Evolutionary conservation across 30 jellyfish, hydroid and myxozoan species (phyloP).

Genomic region (Sanderia malayensis): DNA sequence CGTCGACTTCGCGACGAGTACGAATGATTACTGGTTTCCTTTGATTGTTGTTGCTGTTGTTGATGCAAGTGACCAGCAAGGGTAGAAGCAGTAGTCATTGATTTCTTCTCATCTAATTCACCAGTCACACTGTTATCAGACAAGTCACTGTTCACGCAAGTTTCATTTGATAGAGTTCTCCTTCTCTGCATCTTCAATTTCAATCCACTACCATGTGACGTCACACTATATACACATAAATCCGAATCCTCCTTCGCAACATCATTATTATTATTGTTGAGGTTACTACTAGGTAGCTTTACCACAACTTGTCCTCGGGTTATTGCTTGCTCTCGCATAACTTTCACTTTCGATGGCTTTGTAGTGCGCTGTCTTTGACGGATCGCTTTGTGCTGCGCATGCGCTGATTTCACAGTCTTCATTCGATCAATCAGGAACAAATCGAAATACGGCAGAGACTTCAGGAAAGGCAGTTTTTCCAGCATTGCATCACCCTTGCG

Average conservation of each 20-base stretch:
- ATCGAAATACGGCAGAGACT: slow-evolving; percentile 72
- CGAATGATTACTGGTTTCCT: no score
- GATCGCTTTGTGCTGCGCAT: neutral
- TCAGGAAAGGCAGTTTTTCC: slow-evolving; percentile 78
- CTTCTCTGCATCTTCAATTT: slow-evolving; percentile 51
- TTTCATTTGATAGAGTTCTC: slow-evolving; percentile 50
- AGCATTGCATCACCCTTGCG: slow-evolving; percentile 66
- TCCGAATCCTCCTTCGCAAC: neutral
- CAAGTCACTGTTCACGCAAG: slow-evolving; percentile 58
- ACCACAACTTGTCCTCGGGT: neutral
- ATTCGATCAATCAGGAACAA: slow-evolving; percentile 86
- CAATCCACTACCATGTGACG: slow-evolving; percentile 69
- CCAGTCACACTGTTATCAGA: slow-evolving; percentile 29
- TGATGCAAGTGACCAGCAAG: slow-evolving; percentile 6
- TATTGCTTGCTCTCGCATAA: neutral
- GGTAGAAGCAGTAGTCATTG: slow-evolving; percentile 22
- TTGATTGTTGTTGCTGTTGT: neutral
- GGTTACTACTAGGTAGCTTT: neutral
- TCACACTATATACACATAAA: slow-evolving; percentile 41
- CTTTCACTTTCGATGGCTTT: slow-evolving; percentile 2
- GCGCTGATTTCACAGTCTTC: slow-evolving; percentile 47
- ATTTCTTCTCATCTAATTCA: slow-evolving; percentile 48
- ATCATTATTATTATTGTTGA: neutral
- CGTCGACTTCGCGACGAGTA: slow-evolving; percentile 74
- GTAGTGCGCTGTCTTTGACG: no score